A percentile compares a stretch with the other conserved stretches of the same genome.
Evolutionary conservation across 2,888 invertebrate species (phyloP).

Genomic region (Merodon equestris): DNA sequence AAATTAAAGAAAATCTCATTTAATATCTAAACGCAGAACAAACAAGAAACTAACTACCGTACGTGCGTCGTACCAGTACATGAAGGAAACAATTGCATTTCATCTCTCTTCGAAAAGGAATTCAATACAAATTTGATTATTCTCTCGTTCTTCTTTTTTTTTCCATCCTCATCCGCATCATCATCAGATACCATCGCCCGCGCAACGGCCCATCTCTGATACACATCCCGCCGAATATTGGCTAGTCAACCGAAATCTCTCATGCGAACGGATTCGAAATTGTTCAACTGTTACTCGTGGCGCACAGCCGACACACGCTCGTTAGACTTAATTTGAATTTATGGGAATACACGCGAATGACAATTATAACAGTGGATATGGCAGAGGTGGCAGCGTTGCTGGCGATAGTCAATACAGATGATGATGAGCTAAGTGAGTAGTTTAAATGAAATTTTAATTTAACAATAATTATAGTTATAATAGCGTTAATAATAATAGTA

Average conservation of each 20-base stretch:
- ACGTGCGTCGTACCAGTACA: slow-evolving; percentile 2
- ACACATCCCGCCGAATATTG: too few relatives aligned
- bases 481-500: slow-evolving; percentile 66
- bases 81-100: neutral
- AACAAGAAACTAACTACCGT: slow-evolving; percentile 17
- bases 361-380: too few relatives aligned
- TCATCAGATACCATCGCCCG: slow-evolving; percentile 34
- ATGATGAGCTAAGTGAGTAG: slow-evolving; percentile 49
- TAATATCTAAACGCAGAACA: slow-evolving; percentile 4
- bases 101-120: slow-evolving; percentile 53
- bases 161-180: slow-evolving; percentile 33
- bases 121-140: slow-evolving; percentile 67
- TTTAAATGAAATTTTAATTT: slow-evolving; percentile 53
- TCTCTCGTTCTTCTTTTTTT: slow-evolving; percentile 20
- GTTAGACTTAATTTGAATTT: too few relatives aligned
- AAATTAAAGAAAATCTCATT: slow-evolving; percentile 1
- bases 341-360: too few relatives aligned
- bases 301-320: too few relatives aligned
- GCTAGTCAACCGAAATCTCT: too few relatives aligned
- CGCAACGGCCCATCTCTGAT: too few relatives aligned
- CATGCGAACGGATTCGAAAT: neutral
- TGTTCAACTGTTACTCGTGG: too few relatives aligned
- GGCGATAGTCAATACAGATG: slow-evolving; percentile 46
- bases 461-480: slow-evolving; percentile 65
- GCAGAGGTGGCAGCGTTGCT: too few relatives aligned